These are phyloP conservation scores for Galemys pyrenaicus DNA, from an alignment of 2,113 vertebrate genomes.

Conservation along the genomic window DNA sequence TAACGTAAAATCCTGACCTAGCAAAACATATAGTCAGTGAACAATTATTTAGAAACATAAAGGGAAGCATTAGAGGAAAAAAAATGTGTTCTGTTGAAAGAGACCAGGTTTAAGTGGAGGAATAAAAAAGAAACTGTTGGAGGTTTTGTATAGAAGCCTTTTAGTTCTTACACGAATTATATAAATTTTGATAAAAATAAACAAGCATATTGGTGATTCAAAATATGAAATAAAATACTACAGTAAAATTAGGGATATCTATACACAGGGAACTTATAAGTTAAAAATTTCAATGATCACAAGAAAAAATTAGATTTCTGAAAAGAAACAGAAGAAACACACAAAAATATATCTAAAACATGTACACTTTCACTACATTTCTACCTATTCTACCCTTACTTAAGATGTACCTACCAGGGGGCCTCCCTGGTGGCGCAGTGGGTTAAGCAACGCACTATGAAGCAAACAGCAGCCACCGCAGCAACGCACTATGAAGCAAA, in stretches of 20 bases:
- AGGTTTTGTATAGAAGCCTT: background rate
- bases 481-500: no score
- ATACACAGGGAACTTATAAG: background rate
- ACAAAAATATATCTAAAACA: background rate
- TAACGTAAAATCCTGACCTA: background rate
- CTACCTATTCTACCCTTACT: background rate
- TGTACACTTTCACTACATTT: background rate
- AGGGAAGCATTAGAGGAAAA: background rate
- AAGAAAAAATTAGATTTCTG: background rate
- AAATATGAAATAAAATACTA: conserved; percentile 11
- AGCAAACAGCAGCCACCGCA: no score
- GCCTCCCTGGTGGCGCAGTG: no score
- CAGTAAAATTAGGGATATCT: background rate
- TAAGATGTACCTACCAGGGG: background rate
- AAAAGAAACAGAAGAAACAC: background rate
- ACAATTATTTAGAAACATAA: background rate
- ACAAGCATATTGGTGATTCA: background rate
- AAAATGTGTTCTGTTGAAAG: background rate
- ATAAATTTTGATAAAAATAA: conserved; percentile 29
- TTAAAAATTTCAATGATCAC: conserved; percentile 15
- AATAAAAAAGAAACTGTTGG: background rate
- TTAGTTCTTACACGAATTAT: background rate
- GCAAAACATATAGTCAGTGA: background rate
- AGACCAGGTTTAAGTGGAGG: background rate
- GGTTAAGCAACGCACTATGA: no score